Evolutionary conservation across 2,797 vertebrate genomes (phyloP), one percentile per base, ranked within the genome.

Genomic region (Otolemur crassicaudatus): DNA sequence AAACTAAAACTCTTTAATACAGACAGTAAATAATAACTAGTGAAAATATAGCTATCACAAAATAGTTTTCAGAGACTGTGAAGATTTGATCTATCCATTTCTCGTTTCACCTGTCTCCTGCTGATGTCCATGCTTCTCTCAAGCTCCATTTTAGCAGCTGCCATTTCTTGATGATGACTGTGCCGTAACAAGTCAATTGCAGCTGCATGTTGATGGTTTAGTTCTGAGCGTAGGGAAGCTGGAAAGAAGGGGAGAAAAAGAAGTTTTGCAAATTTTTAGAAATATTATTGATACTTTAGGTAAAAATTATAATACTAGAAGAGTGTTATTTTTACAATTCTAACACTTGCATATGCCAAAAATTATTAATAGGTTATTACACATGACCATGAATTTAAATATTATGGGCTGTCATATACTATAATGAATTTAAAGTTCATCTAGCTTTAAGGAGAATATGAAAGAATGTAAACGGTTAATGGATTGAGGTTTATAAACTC

Each of bases 181-280:
- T 99, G 99, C 89, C 99, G 98, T 97, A 99, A 98, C 97, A 99
- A 99, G 97, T 99, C 99, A 93, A 99, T 99, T 94, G 99, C 99
- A 60, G 99, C 99, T 7, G 99, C 99, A 60, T 99, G 99, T 95
- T 99, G 99, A 97, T 99, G 99, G 97, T 99, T 99, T 94, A 99
- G 97, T 98, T 99, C 99, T 16, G 99, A 99, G 77, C 99, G 99
- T 96, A 99, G 99, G 72, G 99, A 99, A 76, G 99, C 99, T 99
- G 96, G 70, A 96, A 91, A 67, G 19, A 75, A 31, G 14, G 40
- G 94, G 89, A 17, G 97, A 96, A 34, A 73, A 77, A 95, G 95
- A 27, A 65, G 73, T 82, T 75, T 56, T 37, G 22, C 73, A 53
- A 58, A 92, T 86, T 96, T 97, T 97, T 72, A 53, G 29, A 97